These are phyloP conservation scores for Eclectus roratus DNA, from an alignment of 2,113 vertebrate genomes.

Conservation along the genomic window DNA sequence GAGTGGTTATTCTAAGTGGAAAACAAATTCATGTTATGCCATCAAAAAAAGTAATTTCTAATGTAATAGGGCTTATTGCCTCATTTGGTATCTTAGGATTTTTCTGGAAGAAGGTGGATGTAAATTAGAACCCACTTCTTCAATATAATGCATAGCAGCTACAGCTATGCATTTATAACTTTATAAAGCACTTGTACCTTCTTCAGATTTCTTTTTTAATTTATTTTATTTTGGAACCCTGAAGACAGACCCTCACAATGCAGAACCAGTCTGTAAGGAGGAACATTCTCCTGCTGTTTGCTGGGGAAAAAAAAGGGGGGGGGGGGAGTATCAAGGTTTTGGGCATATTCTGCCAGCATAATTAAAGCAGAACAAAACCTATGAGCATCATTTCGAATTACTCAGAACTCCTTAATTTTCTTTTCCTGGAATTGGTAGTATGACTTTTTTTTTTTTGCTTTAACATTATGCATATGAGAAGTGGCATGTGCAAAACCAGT, in stretches of 20 bases:
- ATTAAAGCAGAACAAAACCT: neutral
- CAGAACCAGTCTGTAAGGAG: neutral
- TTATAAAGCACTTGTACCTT: neutral
- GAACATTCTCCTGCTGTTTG: neutral
- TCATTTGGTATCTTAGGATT: neutral
- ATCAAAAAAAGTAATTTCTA: neutral
- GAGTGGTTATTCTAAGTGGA: neutral
- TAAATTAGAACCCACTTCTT: neutral
- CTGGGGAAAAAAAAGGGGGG: neutral
- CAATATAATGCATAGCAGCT: neutral
- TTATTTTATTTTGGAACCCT: neutral
- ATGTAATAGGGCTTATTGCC: neutral
- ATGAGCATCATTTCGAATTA: neutral
- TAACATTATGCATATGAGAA: neutral
- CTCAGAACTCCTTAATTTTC: neutral
- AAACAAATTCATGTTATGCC: neutral
- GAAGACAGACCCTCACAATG: neutral
- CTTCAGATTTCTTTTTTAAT: neutral
- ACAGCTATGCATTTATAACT: neutral
- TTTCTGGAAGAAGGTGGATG: neutral
- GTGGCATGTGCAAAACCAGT: accelerated
- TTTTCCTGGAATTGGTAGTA: neutral
- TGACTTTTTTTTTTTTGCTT: neutral
- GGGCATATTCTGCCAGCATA: neutral
- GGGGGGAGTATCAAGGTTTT: neutral